These are phyloP conservation scores for Archaeoteleia sp. DNA, from an alignment of 2,888 invertebrate genomes.

Conservation along the genomic window DNA sequence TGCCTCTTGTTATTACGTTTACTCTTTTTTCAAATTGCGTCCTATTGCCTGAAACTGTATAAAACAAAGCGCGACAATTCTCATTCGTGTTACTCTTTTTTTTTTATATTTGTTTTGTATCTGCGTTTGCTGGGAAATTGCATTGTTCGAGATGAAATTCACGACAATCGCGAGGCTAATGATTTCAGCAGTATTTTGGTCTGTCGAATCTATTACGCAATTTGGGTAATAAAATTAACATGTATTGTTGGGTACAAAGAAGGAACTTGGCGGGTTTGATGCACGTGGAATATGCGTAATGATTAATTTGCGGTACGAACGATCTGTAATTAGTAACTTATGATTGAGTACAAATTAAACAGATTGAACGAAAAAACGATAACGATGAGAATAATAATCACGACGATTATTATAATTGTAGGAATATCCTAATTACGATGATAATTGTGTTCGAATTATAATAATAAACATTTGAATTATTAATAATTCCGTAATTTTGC, in stretches of 20 bases:
- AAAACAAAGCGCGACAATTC: conserved; percentile 1
- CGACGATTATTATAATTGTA: too few species aligned
- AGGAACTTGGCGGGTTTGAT: conserved; percentile 24
- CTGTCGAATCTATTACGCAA: conserved; percentile 32
- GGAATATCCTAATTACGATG: too few species aligned
- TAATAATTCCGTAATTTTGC: too few species aligned
- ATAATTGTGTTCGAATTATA: too few species aligned
- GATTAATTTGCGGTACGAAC: conserved; percentile 14
- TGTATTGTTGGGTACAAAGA: conserved; percentile 15
- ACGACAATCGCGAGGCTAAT: conserved; percentile 30
- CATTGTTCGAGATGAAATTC: conserved; percentile 32
- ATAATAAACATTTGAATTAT: too few species aligned
- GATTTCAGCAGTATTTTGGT: conserved; percentile 31
- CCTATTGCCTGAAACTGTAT: neutral
- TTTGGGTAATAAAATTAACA: conserved; percentile 41
- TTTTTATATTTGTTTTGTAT: neutral
- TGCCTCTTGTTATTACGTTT: conserved; percentile 14
- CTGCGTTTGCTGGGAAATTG: conserved; percentile 1
- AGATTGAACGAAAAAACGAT: too few species aligned
- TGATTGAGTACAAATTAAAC: too few species aligned
- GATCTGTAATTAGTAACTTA: conserved; percentile 28
- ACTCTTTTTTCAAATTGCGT: neutral
- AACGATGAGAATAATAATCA: too few species aligned
- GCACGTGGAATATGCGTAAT: conserved; percentile 20
- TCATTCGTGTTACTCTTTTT: neutral